Percentiles rank a stretch among this genome's conserved stretches.
Evolutionary conservation across 2,888 invertebrate species (phyloP).

Genomic region (Drosophila tanythrix): DNA sequence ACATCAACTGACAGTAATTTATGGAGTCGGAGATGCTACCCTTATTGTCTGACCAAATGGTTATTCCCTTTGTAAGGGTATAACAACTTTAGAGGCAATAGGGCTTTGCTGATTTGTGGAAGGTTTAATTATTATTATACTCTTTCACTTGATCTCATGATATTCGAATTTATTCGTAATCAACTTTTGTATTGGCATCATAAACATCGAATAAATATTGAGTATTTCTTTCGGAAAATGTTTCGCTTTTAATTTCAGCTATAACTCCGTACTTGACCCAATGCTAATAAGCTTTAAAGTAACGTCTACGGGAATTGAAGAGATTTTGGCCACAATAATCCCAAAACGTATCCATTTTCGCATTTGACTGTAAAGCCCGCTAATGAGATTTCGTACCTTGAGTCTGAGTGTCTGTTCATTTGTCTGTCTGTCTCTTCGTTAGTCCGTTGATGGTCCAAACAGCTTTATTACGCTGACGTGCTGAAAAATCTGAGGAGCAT

Average conservation of each 20-base stretch:
- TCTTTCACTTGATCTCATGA: not conserved
- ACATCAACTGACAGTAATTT: not conserved
- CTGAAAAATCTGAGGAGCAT: conserved; percentile 69
- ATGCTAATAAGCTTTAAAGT: conserved; percentile 29
- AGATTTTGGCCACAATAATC: conserved; percentile 5
- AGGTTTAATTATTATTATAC: not conserved
- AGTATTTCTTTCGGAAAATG: not conserved
- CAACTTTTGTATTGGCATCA: not conserved
- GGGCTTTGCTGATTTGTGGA: not conserved
- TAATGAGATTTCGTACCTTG: conserved; percentile 64
- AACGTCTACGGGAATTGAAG: not conserved
- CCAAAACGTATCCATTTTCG: conserved; percentile 27
- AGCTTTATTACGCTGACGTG: conserved; percentile 77
- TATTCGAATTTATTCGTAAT: not conserved
- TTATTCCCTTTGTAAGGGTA: not conserved
- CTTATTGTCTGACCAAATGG: not conserved
- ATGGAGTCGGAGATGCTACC: not conserved
- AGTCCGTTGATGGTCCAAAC: conserved; percentile 43
- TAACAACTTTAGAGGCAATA: not conserved
- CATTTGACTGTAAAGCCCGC: conserved; percentile 41
- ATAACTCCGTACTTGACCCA: conserved; percentile 12
- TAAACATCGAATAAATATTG: conserved; percentile 2
- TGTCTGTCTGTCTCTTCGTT: conserved; percentile 7
- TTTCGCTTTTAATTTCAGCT: not conserved
- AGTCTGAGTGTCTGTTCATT: not conserved